Evolutionary conservation across 92 coral and sea anemone genomes (phyloP).

Genomic region (Actinernus sp.): DNA sequence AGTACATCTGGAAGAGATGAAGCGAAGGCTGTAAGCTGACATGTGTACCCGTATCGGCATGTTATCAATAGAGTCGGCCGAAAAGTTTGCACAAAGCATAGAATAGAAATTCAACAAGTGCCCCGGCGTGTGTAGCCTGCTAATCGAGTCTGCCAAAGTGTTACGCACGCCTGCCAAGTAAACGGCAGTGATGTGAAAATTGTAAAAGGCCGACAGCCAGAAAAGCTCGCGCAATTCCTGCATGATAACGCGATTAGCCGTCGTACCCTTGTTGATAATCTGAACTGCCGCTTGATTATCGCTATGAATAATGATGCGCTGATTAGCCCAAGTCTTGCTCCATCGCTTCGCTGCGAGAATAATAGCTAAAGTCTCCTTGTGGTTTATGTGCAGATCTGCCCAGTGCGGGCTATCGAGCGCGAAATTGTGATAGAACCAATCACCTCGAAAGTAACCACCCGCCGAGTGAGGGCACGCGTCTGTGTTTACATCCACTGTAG

Average conservation of each 20-base stretch:
- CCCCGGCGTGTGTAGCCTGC: constrained; percentile 2
- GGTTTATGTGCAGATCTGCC: constrained; percentile 35
- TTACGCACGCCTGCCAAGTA: constrained; percentile 29
- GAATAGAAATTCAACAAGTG: constrained; percentile 4
- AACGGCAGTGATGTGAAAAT: constrained; percentile 38
- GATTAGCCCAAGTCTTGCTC: constrained; percentile 31
- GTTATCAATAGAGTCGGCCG: constrained; percentile 3
- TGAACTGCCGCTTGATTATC: constrained; percentile 51
- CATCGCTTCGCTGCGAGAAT: constrained; percentile 55
- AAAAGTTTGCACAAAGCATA: constrained; percentile 3
- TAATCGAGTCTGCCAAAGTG: constrained; percentile 16
- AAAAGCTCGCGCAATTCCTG: constrained; percentile 44
- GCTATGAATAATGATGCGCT: constrained; percentile 38
- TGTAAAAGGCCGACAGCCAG: constrained; percentile 30
- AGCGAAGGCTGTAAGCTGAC: constrained; percentile 18
- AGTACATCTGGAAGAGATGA: constrained; percentile 40
- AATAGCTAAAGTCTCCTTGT: constrained; percentile 46
- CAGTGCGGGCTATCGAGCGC: constrained; percentile 7
- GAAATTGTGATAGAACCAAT: constrained; percentile 36
- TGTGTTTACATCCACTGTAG: constrained; percentile 34
- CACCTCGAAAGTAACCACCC: constrained; percentile 29
- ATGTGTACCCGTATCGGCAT: constrained; percentile 17
- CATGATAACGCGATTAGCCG: constrained; percentile 35
- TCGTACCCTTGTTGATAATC: constrained; percentile 56
- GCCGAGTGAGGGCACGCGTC: constrained; percentile 38